Evolutionary conservation across 1,140 invertebrate species (phyloP).

Genomic region (Bactericera cockerelli): DNA sequence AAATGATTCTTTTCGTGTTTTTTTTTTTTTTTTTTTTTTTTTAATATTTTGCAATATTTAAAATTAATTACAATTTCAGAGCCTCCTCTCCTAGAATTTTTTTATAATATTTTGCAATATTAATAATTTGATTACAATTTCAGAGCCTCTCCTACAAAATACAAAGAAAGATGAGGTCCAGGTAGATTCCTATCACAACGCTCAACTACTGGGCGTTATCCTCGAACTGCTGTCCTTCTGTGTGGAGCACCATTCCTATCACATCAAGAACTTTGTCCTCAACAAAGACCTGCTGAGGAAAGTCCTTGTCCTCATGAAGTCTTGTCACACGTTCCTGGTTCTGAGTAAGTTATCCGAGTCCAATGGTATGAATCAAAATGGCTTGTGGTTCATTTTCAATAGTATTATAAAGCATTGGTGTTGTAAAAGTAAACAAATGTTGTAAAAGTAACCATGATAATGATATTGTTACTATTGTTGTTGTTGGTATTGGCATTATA

Average conservation of each 20-base stretch:
- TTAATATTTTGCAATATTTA: no score
- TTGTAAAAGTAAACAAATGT: background rate
- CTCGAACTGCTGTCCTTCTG: slow-evolving; percentile 96
- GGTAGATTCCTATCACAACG: slow-evolving; percentile 89
- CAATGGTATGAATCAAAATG: slow-evolving; percentile 1
- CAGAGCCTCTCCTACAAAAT: slow-evolving; percentile 74
- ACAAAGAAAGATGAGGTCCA: slow-evolving; percentile 72
- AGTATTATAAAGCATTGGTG: no score
- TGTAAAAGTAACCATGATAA: no score
- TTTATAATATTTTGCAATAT: no score
- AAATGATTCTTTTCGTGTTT: no score
- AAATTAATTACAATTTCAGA: no score
- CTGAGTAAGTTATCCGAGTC: slow-evolving; percentile 60
- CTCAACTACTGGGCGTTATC: slow-evolving; percentile 85
- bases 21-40: no score
- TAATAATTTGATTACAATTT: no score
- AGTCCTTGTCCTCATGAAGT: slow-evolving; percentile 93
- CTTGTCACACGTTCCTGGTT: slow-evolving; percentile 93
- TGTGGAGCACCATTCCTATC: slow-evolving; percentile 98
- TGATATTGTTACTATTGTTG: no score
- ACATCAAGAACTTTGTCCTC: slow-evolving; percentile 95
- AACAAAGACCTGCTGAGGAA: slow-evolving; percentile 89
- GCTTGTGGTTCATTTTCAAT: no score
- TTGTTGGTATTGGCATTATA: no score
- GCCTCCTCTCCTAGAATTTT: no score